These are phyloP conservation scores for Antheraea yamamai DNA, from an alignment of 2,888 invertebrate species.

Conservation along the genomic window DNA sequence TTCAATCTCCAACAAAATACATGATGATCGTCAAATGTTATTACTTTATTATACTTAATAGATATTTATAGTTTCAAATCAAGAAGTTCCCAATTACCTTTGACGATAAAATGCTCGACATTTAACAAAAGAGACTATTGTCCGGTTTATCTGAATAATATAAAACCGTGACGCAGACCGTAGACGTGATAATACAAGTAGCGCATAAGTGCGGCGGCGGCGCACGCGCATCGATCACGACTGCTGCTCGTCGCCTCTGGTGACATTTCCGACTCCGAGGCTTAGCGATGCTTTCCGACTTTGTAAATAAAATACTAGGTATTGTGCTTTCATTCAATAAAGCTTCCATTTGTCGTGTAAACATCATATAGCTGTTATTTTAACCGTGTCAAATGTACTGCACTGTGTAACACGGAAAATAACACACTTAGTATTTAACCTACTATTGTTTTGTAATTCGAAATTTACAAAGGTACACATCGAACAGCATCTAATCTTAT, in stretches of 20 bases:
- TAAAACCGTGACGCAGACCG: constrained; percentile 58
- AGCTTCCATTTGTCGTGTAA: neutral
- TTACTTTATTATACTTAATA: neutral
- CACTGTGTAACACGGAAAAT: neutral
- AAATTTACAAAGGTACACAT: neutral
- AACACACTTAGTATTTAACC: neutral
- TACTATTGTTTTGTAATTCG: neutral
- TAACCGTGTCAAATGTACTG: neutral
- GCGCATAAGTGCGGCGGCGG: constrained; percentile 68
- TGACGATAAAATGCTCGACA: constrained; percentile 34
- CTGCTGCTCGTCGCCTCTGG: constrained; percentile 42
- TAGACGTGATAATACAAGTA: constrained; percentile 74
- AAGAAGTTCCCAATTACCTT: neutral
- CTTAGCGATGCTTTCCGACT: constrained; percentile 25
- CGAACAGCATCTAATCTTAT: neutral
- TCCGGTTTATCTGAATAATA: constrained; percentile 35
- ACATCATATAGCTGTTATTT: neutral
- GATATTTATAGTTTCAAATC: neutral
- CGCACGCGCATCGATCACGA: constrained; percentile 76
- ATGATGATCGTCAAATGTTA: neutral
- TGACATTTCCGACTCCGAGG: constrained; percentile 52
- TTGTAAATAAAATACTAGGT: constrained; percentile 17
- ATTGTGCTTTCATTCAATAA: constrained; percentile 1
- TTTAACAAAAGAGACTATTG: constrained; percentile 41
- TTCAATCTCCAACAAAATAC: neutral